Conservation (phyloP, 64 coral and sea anemone genomes). For the Acropora tenuis region DNA sequence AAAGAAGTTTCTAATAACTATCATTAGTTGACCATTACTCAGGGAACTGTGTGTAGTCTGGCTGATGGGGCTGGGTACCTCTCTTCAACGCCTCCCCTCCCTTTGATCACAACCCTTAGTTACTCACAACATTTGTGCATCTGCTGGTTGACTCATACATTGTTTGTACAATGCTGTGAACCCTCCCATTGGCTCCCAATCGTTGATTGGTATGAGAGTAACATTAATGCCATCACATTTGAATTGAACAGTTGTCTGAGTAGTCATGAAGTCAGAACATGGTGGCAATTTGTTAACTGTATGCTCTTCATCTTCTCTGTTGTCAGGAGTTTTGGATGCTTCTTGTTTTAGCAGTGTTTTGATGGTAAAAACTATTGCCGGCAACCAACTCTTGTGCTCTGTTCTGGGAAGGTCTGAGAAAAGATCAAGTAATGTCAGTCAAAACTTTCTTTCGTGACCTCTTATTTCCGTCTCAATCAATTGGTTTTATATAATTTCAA, state of each 20-base stretch:
- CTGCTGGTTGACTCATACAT: conserved; percentile 70
- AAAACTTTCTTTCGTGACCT: too few relatives aligned
- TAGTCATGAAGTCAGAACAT: conserved; percentile 82
- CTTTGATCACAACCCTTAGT: background rate
- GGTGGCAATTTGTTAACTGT: conserved; percentile 45
- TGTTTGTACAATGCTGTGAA: conserved; percentile 84
- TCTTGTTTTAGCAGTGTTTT: conserved; percentile 91
- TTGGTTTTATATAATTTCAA: too few relatives aligned
- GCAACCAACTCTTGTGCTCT: conserved; percentile 95
- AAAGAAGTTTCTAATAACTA: too few relatives aligned
- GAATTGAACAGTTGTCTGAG: conserved; percentile 71
- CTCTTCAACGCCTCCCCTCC: background rate
- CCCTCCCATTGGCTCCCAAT: conserved; percentile 92
- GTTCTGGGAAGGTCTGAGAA: conserved; percentile 88
- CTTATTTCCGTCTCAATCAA: too few relatives aligned
- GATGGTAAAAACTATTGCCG: conserved; percentile 89
- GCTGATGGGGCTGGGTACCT: background rate
- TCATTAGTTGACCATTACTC: background rate
- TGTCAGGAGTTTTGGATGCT: conserved; percentile 41
- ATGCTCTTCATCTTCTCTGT: conserved; percentile 30
- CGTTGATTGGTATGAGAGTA: conserved; percentile 75
- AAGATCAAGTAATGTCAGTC: too few relatives aligned
- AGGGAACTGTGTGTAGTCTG: background rate
- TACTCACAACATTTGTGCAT: conserved; percentile 93
- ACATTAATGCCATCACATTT: conserved; percentile 81